Evolutionary conservation across 2,797 vertebrate genomes (phyloP).

Genomic region (Galaxias olidus): DNA sequence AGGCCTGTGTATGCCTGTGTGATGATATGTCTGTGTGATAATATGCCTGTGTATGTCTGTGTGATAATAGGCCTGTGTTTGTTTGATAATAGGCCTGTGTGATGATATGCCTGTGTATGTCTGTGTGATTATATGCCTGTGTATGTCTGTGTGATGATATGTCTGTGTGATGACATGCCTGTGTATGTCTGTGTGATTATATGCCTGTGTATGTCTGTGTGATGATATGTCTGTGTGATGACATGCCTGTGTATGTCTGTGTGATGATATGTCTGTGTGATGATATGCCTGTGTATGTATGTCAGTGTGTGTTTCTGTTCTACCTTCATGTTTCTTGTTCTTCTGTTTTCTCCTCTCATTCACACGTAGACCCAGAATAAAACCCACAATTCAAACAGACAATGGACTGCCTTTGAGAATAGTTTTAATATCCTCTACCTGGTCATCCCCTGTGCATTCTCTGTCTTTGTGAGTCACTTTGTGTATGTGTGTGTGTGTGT

Average conservation of each 20-base stretch:
- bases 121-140: too few relatives aligned
- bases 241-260: constrained; percentile 8
- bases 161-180: too few relatives aligned
- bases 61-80: too few relatives aligned
- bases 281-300: background rate
- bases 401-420: constrained; percentile 43
- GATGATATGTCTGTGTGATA: background rate
- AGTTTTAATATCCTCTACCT: constrained; percentile 56
- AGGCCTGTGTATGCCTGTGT: background rate
- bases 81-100: too few relatives aligned
- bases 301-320: constrained; percentile 15
- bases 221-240: background rate
- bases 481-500: constrained; percentile 14
- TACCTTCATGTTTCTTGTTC: background rate
- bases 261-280: background rate
- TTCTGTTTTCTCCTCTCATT: constrained; percentile 4
- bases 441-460: constrained; percentile 23
- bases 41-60: constrained; percentile 8
- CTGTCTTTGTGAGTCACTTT: constrained; percentile 2
- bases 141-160: constrained; percentile 3
- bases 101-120: constrained; percentile 1
- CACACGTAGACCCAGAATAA: constrained; percentile 24
- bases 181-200: background rate
- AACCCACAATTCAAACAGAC: constrained; percentile 31
- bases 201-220: too few relatives aligned